These are phyloP conservation scores for Poecilus cupreus DNA, from an alignment of 2,888 invertebrate species.

Conservation along the genomic window DNA sequence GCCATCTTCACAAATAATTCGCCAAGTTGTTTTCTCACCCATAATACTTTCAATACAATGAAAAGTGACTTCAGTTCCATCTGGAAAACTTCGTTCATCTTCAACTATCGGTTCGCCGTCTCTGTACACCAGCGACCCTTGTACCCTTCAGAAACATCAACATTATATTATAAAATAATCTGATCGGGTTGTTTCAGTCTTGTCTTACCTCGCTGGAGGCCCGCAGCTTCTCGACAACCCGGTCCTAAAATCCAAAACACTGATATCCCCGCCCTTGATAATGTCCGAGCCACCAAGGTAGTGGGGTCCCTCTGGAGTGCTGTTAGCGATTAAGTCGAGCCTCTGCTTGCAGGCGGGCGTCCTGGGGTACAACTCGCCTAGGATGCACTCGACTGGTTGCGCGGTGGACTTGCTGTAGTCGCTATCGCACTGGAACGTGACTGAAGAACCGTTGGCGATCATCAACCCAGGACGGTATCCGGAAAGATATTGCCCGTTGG, in stretches of 20 bases:
- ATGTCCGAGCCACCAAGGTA: constrained; percentile 72
- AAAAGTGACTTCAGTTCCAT: constrained; percentile 89
- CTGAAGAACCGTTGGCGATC: constrained; percentile 87
- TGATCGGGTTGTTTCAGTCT: background rate
- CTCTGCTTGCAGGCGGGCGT: constrained; percentile 75
- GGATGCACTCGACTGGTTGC: constrained; percentile 78
- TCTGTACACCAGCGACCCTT: constrained; percentile 85
- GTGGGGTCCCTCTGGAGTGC: constrained; percentile 68
- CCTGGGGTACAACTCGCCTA: constrained; percentile 79
- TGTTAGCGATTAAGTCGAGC: constrained; percentile 70
- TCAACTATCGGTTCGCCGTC: constrained; percentile 82
- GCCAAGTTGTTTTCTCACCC: constrained; percentile 90
- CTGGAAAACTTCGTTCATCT: constrained; percentile 82
- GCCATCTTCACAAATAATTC: constrained; percentile 88
- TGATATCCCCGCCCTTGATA: constrained; percentile 76
- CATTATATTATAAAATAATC: background rate
- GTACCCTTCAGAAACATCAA: constrained; percentile 74
- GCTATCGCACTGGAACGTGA: constrained; percentile 82
- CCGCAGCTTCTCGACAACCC: constrained; percentile 75
- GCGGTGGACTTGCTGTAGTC: constrained; percentile 74
- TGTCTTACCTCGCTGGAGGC: constrained; percentile 79
- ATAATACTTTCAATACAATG: constrained; percentile 88
- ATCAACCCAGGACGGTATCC: constrained; percentile 88
- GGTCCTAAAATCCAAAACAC: constrained; percentile 74
- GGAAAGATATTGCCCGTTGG: constrained; percentile 82